Percentiles rank a stretch among this genome's conserved stretches.
Evolutionary conservation across 2,797 vertebrate genomes (phyloP).

Genomic region (Gymnothorax javanicus): DNA sequence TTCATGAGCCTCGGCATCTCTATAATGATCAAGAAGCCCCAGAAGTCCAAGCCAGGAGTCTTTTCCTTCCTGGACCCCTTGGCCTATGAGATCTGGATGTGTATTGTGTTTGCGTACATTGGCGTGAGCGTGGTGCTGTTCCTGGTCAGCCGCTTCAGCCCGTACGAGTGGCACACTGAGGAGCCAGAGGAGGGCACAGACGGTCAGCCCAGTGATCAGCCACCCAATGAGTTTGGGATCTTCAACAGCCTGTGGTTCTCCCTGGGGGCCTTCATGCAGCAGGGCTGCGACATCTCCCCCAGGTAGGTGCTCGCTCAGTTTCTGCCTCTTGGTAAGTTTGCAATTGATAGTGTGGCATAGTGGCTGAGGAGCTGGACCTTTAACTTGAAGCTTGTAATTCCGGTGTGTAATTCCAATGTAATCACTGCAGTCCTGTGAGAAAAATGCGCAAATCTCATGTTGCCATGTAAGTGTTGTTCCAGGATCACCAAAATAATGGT

Average conservation of each 20-base stretch:
- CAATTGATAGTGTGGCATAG: not conserved
- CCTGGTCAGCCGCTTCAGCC: constrained; percentile 97
- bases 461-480: no score
- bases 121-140: constrained; percentile 98
- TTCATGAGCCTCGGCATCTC: constrained; percentile 99
- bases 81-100: constrained; percentile 99
- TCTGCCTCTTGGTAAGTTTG: constrained; percentile 41
- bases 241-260: constrained; percentile 99
- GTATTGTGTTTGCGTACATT: constrained; percentile 98
- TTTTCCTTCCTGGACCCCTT: constrained; percentile 98
- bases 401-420: not conserved
- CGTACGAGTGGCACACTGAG: constrained; percentile 97
- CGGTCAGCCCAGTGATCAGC: constrained; percentile 89
- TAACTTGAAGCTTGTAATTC: not conserved
- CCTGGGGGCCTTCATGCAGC: constrained; percentile 98
- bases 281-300: constrained; percentile 99
- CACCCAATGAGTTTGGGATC: constrained; percentile 98
- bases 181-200: constrained; percentile 94
- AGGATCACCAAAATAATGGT: no score
- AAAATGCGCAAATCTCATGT: not conserved
- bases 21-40: constrained; percentile 99
- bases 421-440: not conserved
- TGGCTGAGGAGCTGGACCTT: not conserved
- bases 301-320: constrained; percentile 77
- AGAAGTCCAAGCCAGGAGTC: constrained; percentile 98